Percentiles rank a stretch among this genome's conserved stretches.
Evolutionary conservation across 2,113 vertebrate genomes (phyloP).

Genomic region (Merops nubicus): DNA sequence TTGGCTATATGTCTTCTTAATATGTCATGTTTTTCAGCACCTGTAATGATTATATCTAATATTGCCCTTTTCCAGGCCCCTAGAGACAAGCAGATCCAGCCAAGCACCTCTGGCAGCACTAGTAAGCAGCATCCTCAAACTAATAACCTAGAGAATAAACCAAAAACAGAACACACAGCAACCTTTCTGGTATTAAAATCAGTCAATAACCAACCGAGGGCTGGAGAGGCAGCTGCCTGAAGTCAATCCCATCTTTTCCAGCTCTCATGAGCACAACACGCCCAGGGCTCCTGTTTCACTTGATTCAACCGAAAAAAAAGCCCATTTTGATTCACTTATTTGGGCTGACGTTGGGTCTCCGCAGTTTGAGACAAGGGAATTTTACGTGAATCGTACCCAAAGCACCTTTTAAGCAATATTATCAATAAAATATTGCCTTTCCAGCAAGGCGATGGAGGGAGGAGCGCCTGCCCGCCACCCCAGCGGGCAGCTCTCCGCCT

Average conservation of each 20-base stretch:
- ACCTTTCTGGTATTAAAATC: fast-evolving
- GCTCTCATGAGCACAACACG: neutral
- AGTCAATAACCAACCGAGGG: neutral
- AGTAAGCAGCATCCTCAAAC: neutral
- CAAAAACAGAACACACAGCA: neutral
- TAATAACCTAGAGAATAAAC: fast-evolving
- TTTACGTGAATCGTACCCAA: fast-evolving
- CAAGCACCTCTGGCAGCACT: neutral
- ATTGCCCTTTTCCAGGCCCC: neutral
- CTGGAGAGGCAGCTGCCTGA: neutral
- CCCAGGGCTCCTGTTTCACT: neutral
- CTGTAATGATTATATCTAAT: neutral
- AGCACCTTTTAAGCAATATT: fast-evolving
- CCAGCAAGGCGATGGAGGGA: too few species aligned
- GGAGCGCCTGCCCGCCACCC: fast-evolving
- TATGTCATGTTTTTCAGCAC: fast-evolving
- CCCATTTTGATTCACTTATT: fast-evolving
- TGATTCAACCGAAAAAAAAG: neutral
- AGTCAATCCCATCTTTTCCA: fast-evolving
- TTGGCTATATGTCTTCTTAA: fast-evolving
- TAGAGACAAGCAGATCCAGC: neutral
- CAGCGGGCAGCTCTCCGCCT: neutral
- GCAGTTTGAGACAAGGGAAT: fast-evolving
- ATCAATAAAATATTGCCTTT: fast-evolving
- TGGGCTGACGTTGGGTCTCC: fast-evolving